Evolutionary conservation across 92 coral and sea anemone genomes (phyloP), one percentile per base, ranked within the genome.

Genomic region (Palythoa grandis): DNA sequence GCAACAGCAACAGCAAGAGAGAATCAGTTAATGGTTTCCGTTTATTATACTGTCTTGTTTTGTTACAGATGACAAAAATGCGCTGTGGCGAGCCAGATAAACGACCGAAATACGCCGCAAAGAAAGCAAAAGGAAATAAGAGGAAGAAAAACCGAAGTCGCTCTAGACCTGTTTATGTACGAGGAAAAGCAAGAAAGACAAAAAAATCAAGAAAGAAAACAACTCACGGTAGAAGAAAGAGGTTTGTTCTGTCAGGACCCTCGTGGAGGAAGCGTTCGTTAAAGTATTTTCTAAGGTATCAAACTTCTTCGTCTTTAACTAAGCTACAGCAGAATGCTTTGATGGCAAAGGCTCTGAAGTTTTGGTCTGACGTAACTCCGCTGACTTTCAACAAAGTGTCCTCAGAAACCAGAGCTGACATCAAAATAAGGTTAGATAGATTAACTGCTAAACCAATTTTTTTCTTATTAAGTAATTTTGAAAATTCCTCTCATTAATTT

Each of bases 321-420:
- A 13, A 74, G 8, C 11, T 54, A n/a, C 61, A 43, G 15, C 78
- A 74, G 19, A 57, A 74, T 23, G 38, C 78, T 0, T 11, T 40
- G 13, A 40, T 74, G 37, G 38, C 23, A 50, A 23, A 20, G 12
- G 78, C 57, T 0, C 78, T 74, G 14, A 74, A 7, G 38, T 74
- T 16, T 57, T 74, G 78, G 78, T 74, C 78, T 23, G 57, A 74
- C 17, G 78, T 74, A 19, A 74, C 78, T 15, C 25, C 60, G 17
- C 78, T 74, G 29, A 74, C 60, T 23, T 74, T 74, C 57, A 74
- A 19, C n/a, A 39, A 17, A 22, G 78, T 74, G 29, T 47, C 16
- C 13, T 6, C 24, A 11, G 25, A 48, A 23, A 19, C 17, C 10
- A 2, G 3, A 43, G 78, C 78, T 17, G 78, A 74, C 10, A 20